These are phyloP conservation scores for Orthosia gracilis DNA, from an alignment of 2,888 invertebrate genomes.

Conservation along the genomic window DNA sequence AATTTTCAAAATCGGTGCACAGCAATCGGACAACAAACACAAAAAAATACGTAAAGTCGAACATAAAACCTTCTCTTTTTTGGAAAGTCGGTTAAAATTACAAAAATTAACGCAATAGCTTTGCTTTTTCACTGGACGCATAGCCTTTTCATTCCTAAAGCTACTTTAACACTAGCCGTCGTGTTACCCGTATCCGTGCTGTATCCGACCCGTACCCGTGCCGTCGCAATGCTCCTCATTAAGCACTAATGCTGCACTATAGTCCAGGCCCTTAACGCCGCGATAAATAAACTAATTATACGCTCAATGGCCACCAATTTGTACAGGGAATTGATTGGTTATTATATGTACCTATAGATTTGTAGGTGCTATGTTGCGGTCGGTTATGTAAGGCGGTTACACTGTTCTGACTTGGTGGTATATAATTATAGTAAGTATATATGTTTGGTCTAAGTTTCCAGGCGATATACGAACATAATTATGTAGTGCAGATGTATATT, in stretches of 20 bases:
- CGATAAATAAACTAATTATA: conserved; percentile 75
- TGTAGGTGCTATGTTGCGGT: background rate
- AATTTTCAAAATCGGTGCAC: too few species aligned
- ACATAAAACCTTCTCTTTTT: too few species aligned
- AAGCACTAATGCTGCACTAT: conserved; percentile 70
- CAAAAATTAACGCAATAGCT: conserved; percentile 15
- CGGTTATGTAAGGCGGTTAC: conserved; percentile 28
- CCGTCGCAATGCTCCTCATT: conserved; percentile 69
- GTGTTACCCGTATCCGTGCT: background rate
- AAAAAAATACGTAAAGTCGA: too few species aligned
- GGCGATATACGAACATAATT: background rate
- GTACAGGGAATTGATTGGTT: conserved; percentile 70
- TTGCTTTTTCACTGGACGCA: background rate
- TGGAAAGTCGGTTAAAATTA: conserved; percentile 1
- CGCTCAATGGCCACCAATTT: conserved; percentile 69
- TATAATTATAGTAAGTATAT: background rate
- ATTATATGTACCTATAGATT: conserved; percentile 24
- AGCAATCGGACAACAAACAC: too few species aligned
- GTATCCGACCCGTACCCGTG: background rate
- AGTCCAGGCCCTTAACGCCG: conserved; percentile 61
- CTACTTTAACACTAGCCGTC: conserved; percentile 29
- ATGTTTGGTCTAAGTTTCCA: conserved; percentile 16
- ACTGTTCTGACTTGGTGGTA: conserved; percentile 22
- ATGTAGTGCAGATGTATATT: background rate
- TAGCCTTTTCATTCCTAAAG: conserved; percentile 16